Evolutionary conservation across 2,797 vertebrate genomes (phyloP), one percentile per base, ranked within the genome.

Genomic region (Leptatherina wallacei): DNA sequence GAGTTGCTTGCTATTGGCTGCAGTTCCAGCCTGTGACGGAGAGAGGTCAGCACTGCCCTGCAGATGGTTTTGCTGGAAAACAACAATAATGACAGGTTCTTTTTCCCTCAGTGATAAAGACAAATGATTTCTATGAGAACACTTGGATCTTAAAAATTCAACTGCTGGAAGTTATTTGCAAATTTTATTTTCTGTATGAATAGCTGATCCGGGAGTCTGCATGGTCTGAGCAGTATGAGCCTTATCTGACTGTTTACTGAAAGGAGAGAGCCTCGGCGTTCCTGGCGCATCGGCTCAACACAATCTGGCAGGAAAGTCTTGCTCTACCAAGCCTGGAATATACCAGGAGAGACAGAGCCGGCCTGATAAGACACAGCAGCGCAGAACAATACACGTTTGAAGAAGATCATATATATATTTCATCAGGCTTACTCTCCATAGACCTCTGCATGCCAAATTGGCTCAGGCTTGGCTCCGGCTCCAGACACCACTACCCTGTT

Each of bases 391-490:
- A 90, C 91, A 93, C 91, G 91, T 93, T 93, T 93, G 90, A 94
- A 91, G 90, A 93, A 90, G 92, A 94, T 94, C 92, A 93, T 93
- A 94, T 95, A 93, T 94, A 95, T 95, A 94, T 95, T 95, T 95
- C 90, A 95, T 94, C 88, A 90, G 88, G 78, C 87, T 83, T 93
- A 92, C 92, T 92, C 93, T 94, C 93, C 89, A 85, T 80, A 86
- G 92, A 90, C 89, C 88, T 87, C 81, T 88, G 92, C 90, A 93
- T 93, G 91, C 91, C 92, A 94, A 95, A 95, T 94, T 95, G 93
- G 91, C 85, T 88, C 49, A 65, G 61, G 83, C 88, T 83, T 57
- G 73, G 84, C 81, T 89, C 81, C 33, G 85, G 86, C 89, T 91
- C 86, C 91, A 93, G 92, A 92, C 90, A 93, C 86, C 83, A 84